Conservation (phyloP, 2,113 vertebrate genomes). For the Pterocles burchelli region DNA sequence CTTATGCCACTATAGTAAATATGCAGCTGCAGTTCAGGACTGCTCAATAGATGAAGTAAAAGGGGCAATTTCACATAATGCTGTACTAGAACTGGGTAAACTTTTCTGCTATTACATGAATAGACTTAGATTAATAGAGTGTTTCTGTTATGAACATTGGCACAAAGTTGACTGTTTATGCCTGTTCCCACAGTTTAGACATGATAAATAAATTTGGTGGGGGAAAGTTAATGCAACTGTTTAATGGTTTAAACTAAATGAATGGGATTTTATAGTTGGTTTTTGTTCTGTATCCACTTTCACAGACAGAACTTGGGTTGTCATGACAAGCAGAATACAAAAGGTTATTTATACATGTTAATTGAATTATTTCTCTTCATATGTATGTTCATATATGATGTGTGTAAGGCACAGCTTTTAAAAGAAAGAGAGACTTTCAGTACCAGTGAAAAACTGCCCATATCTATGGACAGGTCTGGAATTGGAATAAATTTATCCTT, state of each 20-base stretch:
- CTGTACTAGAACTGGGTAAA: background rate
- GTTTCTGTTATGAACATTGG: background rate
- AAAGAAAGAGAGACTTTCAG: background rate
- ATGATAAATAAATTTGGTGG: background rate
- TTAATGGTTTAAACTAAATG: background rate
- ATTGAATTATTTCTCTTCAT: background rate
- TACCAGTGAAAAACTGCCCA: background rate
- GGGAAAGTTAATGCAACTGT: background rate
- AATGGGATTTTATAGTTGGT: background rate
- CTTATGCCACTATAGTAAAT: background rate
- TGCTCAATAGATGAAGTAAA: background rate
- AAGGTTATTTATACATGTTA: background rate
- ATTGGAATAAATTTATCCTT: background rate
- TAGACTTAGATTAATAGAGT: background rate
- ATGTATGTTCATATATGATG: too few species aligned
- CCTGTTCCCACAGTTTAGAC: background rate
- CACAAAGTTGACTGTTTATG: background rate
- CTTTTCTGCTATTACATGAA: background rate
- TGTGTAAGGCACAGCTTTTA: background rate
- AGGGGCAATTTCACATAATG: background rate
- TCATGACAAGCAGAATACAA: background rate
- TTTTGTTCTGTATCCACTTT: background rate
- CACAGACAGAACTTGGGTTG: background rate
- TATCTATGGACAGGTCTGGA: background rate
- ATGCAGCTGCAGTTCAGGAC: background rate